Base-by-base conservation (phyloP, 2,797 vertebrate genomes). In the Anabacerthia variegaticeps region DNA sequence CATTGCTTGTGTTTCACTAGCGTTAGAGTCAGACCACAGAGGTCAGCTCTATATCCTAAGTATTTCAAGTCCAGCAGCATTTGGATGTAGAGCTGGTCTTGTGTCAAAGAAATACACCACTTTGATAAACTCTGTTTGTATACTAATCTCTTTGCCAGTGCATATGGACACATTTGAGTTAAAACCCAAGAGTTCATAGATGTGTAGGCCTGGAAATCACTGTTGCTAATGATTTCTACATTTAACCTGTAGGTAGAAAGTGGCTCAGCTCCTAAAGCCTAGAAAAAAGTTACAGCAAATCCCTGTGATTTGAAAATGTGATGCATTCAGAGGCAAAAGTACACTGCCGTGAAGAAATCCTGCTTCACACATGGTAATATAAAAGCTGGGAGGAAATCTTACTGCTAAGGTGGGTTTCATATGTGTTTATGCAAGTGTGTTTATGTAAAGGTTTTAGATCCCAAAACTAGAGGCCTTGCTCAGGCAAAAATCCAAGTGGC, bases 381-480 rank as follows among this genome's bases (percentile, higher is more conserved):
- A 66, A 81, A 69, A 94, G n/a, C 17, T 88, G 36, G 6, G 32
- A 39, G 76, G 16, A 93, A 91, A 39, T 71, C 69, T 79, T 73
- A 39, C 41, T 69, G 41, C 30, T 78, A 43, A 88, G 82, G 82
- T 86, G 73, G 32, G 69, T 73, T 92, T 73, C 78, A 54, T 80
- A 37, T 55, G 58, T 88, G 41, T 86, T 96, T 92, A 84, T 74
- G 37, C 76, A 95, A 96, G 59, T 67, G 34, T 76, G 51, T 90
- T 94, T 91, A 73, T 43, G 18, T 58, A 59, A 52, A 72, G 32
- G 21, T 91, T 88, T 96, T 63, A 74, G 36, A 94, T 86, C 79
- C 18, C 62, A 55, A 93, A 92, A 88, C 76, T 56, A 73, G n/a
- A 95, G 83, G 48, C 79, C 75, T 95, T 94, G 32, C 91, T 89